Percentiles rank a stretch among this genome's conserved stretches.
Evolutionary conservation across 2,797 vertebrate species (phyloP).

Genomic region (Melanotaenia boesemani): DNA sequence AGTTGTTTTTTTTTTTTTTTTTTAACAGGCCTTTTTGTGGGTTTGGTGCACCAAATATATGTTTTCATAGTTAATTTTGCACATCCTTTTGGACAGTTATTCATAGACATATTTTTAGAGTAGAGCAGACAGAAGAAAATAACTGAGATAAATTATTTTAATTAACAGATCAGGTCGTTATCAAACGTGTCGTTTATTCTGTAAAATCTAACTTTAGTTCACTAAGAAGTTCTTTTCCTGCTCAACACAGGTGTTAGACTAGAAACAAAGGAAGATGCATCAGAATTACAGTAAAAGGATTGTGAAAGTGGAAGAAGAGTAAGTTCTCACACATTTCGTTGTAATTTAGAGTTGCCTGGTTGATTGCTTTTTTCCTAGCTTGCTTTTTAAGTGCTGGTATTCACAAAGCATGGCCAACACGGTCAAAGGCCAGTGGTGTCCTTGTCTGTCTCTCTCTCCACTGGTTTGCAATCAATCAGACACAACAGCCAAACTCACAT

Average conservation of each 20-base stretch:
- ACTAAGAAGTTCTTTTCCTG: not conserved
- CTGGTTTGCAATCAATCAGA: constrained; percentile 60
- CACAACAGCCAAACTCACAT: constrained; percentile 34
- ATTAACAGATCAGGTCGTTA: not conserved
- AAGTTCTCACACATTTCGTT: constrained; percentile 20
- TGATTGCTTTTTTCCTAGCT: constrained; percentile 28
- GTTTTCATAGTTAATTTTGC: not conserved
- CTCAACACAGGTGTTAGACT: not conserved
- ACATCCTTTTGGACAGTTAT: not conserved
- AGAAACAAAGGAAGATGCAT: not conserved
- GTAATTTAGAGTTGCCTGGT: constrained; percentile 25
- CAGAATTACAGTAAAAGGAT: not conserved
- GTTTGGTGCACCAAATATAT: not conserved
- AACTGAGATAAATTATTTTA: constrained; percentile 2
- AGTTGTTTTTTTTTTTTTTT: not conserved
- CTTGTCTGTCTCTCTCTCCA: constrained; percentile 50
- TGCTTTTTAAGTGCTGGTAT: constrained; percentile 47
- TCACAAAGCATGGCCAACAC: constrained; percentile 49
- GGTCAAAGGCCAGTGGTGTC: constrained; percentile 62
- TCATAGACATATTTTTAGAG: constrained; percentile 1
- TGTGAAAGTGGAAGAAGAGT: not conserved
- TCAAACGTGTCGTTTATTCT: not conserved
- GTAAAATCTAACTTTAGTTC: not conserved
- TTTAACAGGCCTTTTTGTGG: not conserved
- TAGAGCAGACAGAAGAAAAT: not conserved